Conservation (phyloP, 2,113 vertebrate species). For the Poeciliopsis retropinna region DNA sequence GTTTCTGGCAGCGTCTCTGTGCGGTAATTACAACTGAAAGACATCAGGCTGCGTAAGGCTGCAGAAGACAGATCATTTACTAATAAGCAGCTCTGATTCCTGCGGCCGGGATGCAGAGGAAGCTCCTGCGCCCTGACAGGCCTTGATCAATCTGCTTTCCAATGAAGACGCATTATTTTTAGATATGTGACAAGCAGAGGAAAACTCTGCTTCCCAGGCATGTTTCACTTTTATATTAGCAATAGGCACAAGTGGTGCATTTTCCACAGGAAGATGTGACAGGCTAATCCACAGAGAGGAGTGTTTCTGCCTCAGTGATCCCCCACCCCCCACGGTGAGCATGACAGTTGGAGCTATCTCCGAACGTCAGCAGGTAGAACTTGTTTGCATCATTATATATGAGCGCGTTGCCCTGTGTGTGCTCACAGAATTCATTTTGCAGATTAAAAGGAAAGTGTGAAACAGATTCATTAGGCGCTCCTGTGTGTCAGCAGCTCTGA, state of each 20-base stretch:
- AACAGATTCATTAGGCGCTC: constrained; percentile 28
- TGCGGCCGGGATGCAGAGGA: background rate
- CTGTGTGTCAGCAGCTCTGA: background rate
- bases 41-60: constrained; percentile 21
- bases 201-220: constrained; percentile 31
- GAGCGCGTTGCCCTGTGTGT: constrained; percentile 18
- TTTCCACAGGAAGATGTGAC: constrained; percentile 60
- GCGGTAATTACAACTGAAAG: background rate
- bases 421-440: constrained; percentile 12
- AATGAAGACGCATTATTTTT: constrained; percentile 53
- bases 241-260: constrained; percentile 37
- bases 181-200: constrained; percentile 42
- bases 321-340: constrained; percentile 32
- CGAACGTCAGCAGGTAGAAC: constrained; percentile 40
- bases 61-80: constrained; percentile 20
- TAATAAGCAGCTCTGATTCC: constrained; percentile 11
- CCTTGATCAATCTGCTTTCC: constrained; percentile 46
- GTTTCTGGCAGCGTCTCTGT: background rate
- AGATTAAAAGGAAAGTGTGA: constrained; percentile 23
- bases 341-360: constrained; percentile 42
- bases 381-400: constrained; percentile 55
- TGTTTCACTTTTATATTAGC: constrained; percentile 54
- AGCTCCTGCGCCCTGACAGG: constrained; percentile 20
- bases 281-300: constrained; percentile 61
- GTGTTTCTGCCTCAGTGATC: constrained; percentile 36